Base-by-base conservation (phyloP, 2,113 vertebrate genomes). In the Pedetes capensis region DNA sequence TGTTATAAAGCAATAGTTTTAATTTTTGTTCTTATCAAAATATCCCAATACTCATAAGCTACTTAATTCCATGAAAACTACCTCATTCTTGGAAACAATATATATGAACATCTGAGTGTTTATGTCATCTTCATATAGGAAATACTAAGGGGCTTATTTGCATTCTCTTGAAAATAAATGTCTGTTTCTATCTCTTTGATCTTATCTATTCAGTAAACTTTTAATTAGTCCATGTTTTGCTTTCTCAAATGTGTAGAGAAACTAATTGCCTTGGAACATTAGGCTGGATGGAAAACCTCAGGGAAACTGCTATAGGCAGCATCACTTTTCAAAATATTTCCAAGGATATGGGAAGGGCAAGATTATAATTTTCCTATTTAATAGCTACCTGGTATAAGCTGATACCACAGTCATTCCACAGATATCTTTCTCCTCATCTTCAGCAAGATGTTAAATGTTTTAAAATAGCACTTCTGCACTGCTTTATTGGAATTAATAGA, bases 371-470 rank as follows among this genome's bases (percentile, higher is more conserved):
- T 74, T 85, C 76, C 76, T 82, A 42, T 61, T 69, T 90, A 92
- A 88, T 71, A 69, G 66, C 95, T 90, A 66, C 84, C 84, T 92
- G 80, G 47, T 32, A 1, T 42, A 44, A 95, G 44, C 34, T 59
- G 83, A 94, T 96, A 25, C 25, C 66, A 47, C 64, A 32, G 4
- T 47, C 84, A 96, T 69, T 68, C 80, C 42, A 49, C 9, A 23
- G 53, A 25, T 27, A 92, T 59, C 68, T 34, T 95, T 83, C 57
- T 75, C 51, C 81, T 96, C 95, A 96, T 84, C 95, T 97, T 94
- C 91, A 90, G 37, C 94, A 42, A 91, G 87, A 92, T 95, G 94
- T 69, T 93, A 96, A 82, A 7, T 95, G 47, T 69, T 94, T 97
- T 59, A 78, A 25, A 1, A 57, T 82, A 88, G 91, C 55, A 93